Evolutionary conservation across 2,113 vertebrate genomes (phyloP).

Genomic region (Oxyruncus cristatus): DNA sequence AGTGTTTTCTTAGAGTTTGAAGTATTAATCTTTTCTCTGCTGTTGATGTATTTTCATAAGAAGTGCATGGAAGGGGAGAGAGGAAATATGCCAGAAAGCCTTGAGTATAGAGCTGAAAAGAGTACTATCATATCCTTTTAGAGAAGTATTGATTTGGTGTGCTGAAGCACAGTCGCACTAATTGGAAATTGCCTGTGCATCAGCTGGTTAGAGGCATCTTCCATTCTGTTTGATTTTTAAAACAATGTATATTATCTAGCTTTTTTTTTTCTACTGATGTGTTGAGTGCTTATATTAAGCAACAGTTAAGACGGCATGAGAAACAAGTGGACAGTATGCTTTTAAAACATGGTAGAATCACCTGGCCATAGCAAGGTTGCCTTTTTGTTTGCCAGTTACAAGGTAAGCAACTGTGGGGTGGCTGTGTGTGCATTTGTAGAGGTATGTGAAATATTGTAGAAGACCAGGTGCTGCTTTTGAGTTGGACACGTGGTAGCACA

Average conservation of each 20-base stretch:
- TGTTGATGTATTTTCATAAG: neutral
- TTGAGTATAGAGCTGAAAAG: neutral
- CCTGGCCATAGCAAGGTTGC: neutral
- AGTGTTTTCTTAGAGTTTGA: neutral
- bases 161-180: neutral
- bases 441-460: neutral
- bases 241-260: neutral
- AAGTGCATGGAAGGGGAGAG: neutral
- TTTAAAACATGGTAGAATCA: neutral
- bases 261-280: neutral
- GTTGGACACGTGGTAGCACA: neutral
- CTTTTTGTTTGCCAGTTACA: neutral
- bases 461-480: neutral
- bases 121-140: neutral
- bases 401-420: neutral
- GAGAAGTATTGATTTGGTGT: neutral
- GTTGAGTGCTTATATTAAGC: neutral
- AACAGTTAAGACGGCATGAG: neutral
- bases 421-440: neutral
- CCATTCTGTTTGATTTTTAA: neutral
- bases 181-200: neutral
- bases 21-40: neutral
- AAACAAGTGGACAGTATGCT: neutral
- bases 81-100: neutral
- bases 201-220: neutral